A percentile compares a stretch with the other conserved stretches of the same genome.
Evolutionary conservation across 30 jellyfish, hydroid and myxozoan genomes (phyloP).

Genomic region (Hydractinia echinata): DNA sequence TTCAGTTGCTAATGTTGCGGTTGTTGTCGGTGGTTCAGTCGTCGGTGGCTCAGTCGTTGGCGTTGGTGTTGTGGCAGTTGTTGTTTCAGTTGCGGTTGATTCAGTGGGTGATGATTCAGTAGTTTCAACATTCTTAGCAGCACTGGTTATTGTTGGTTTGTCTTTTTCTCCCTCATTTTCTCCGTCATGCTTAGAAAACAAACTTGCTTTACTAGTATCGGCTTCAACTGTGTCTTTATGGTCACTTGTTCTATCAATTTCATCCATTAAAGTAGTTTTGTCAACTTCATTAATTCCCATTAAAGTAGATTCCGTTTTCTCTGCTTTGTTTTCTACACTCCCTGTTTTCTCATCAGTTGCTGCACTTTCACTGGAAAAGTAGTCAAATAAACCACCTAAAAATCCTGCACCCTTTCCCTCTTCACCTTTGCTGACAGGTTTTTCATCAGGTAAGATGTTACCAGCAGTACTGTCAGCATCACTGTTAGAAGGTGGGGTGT

Average conservation of each 20-base stretch:
- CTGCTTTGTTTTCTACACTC: not conserved
- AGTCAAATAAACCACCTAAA: constrained; percentile 15
- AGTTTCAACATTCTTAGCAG: no score
- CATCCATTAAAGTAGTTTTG: no score
- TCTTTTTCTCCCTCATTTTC: not conserved
- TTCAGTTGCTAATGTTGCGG: not conserved
- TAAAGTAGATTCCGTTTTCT: not conserved
- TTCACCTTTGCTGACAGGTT: no score
- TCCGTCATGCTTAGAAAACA: not conserved
- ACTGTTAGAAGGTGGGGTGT: no score
- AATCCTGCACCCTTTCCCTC: not conserved
- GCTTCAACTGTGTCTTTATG: no score
- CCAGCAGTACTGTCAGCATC: no score
- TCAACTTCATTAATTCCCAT: no score
- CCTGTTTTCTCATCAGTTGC: not conserved
- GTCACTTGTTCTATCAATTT: no score
- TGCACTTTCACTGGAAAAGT: constrained; percentile 7
- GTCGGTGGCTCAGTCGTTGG: not conserved
- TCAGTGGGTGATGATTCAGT: not conserved
- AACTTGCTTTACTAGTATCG: no score
- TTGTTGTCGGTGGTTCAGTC: not conserved
- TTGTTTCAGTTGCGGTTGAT: not conserved
- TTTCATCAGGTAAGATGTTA: no score
- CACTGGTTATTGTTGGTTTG: not conserved
- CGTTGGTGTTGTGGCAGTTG: not conserved